These are phyloP conservation scores for Parapristionchus giblindavisi DNA, from an alignment of 2,888 invertebrate genomes.

Conservation along the genomic window DNA sequence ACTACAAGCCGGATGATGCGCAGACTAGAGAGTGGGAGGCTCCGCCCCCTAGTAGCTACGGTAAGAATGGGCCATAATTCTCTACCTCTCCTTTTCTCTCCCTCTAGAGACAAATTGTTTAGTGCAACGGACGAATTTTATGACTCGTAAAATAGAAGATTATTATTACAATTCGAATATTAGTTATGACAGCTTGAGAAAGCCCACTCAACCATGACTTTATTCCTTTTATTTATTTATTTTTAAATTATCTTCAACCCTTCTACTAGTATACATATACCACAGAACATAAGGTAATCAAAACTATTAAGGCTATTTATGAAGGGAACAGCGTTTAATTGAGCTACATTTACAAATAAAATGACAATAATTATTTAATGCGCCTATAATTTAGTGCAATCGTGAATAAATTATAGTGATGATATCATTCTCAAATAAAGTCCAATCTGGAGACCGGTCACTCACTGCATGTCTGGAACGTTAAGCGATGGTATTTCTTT, in stretches of 20 bases:
- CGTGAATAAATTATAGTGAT: too few relatives aligned
- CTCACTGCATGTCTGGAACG: not conserved
- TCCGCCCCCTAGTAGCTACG: conserved; percentile 24
- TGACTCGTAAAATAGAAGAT: not conserved
- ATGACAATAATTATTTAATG: too few relatives aligned
- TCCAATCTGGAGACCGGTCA: too few relatives aligned
- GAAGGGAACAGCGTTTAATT: too few relatives aligned
- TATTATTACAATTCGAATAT: not conserved
- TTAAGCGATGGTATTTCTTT: not conserved
- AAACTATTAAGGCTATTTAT: too few relatives aligned
- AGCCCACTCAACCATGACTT: not conserved
- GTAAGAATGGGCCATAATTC: conserved; percentile 8
- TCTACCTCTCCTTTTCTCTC: not conserved
- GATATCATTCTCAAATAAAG: too few relatives aligned
- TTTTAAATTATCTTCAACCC: too few relatives aligned
- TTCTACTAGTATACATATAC: too few relatives aligned
- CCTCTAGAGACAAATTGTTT: not conserved
- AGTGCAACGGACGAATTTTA: not conserved
- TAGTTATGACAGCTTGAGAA: not conserved
- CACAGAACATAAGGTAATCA: too few relatives aligned
- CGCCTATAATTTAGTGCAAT: too few relatives aligned
- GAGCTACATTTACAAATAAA: too few relatives aligned
- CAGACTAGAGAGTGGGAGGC: conserved; percentile 19
- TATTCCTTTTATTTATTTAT: too few relatives aligned
- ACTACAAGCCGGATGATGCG: conserved; percentile 24